phyloP scores from a whole-genome alignment of 2,113 vertebrate species.

The Prietella phreatophila region DNA sequence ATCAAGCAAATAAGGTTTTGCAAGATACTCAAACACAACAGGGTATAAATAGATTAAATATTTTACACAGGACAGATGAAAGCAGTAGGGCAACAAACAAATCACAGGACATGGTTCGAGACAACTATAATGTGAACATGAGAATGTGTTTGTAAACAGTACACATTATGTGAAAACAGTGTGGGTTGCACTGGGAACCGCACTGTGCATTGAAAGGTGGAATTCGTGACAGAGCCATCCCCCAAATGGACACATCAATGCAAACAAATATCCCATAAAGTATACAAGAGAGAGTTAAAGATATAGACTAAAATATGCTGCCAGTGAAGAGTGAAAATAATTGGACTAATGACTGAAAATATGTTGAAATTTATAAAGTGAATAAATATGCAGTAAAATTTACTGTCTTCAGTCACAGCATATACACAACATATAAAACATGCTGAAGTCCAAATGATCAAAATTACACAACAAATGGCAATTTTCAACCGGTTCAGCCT shows the following conservation, averaged over 20 bases:
- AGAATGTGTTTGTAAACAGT: neutral
- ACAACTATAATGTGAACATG: neutral
- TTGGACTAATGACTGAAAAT: neutral
- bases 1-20: neutral
- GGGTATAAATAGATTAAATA: neutral
- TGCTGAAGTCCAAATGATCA: neutral
- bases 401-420: neutral
- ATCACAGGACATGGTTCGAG: neutral
- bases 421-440: neutral
- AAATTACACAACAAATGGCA: neutral
- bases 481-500: neutral
- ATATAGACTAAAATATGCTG: neutral
- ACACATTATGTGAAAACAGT: neutral
- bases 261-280: neutral
- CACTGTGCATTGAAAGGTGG: neutral
- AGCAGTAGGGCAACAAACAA: neutral
- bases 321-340: neutral
- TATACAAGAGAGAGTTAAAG: neutral
- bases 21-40: neutral
- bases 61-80: constrained; percentile 1
- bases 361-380: neutral
- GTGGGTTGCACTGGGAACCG: neutral
- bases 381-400: neutral
- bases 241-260: neutral
- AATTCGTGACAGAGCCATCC: neutral